phyloP scores from a whole-genome alignment of 2,113 vertebrate genomes.

The Nyctibius bracteatus region DNA sequence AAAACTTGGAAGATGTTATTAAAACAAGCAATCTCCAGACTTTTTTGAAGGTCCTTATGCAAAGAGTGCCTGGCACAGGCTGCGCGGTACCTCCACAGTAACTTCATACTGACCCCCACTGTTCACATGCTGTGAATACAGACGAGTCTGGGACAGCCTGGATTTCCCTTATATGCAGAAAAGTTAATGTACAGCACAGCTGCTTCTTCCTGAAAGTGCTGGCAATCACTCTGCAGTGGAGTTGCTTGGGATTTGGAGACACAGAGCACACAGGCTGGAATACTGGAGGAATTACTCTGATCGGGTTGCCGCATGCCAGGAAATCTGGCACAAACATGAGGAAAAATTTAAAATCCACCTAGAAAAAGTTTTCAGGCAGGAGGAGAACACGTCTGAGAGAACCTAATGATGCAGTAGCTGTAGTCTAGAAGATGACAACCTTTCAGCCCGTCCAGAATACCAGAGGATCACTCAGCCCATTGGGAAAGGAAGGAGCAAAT shows the following conservation, averaged over 20 bases:
- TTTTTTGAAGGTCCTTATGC: background rate
- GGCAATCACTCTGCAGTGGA: background rate
- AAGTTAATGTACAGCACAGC: background rate
- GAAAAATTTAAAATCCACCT: background rate
- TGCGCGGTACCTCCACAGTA: background rate
- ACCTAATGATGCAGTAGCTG: background rate
- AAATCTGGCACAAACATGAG: background rate
- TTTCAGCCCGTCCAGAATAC: fast-evolving
- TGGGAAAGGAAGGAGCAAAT: background rate
- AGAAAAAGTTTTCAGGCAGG: background rate
- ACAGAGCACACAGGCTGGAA: background rate
- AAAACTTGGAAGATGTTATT: background rate
- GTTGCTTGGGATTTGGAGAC: background rate
- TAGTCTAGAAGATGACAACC: background rate
- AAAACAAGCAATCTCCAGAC: background rate
- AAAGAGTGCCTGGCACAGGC: background rate
- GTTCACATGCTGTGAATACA: background rate
- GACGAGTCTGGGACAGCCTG: fast-evolving
- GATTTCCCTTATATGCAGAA: background rate
- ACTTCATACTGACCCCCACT: constrained; percentile 3
- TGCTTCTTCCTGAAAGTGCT: background rate
- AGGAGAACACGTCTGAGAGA: background rate
- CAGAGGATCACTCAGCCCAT: background rate
- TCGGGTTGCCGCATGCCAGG: background rate
- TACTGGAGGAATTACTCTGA: background rate